phyloP scores from a whole-genome alignment of 23 tunicate species.

The Trididemnum miniatum region DNA sequence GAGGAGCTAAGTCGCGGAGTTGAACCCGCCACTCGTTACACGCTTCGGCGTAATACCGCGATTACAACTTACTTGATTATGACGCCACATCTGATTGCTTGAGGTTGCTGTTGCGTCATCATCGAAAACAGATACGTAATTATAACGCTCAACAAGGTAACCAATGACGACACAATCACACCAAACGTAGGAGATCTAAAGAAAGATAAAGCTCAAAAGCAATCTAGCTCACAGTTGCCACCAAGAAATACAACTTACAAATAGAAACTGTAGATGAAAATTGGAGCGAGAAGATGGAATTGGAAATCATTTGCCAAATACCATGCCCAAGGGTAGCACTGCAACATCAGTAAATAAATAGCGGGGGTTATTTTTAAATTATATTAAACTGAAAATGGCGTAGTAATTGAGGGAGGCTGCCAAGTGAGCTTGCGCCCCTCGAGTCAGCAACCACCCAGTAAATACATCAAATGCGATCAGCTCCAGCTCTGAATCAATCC shows the following conservation, averaged over 20 bases:
- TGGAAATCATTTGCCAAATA: constrained; percentile 96
- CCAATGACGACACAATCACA: neutral
- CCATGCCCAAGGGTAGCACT: constrained; percentile 96
- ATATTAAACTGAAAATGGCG: no score
- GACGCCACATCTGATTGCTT: constrained; percentile 21
- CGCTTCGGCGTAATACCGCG: no score
- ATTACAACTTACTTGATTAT: constrained; percentile 52
- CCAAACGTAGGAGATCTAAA: constrained; percentile 29
- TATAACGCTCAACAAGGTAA: constrained; percentile 25
- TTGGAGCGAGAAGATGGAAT: constrained; percentile 74
- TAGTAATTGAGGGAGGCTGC: no score
- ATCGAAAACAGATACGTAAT: constrained; percentile 65
- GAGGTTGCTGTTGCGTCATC: constrained; percentile 42
- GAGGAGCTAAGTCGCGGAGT: no score
- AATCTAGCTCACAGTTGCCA: neutral
- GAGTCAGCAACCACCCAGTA: no score
- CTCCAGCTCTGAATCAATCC: no score
- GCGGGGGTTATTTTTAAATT: no score
- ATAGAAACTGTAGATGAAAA: constrained; percentile 61
- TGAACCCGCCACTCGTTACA: no score
- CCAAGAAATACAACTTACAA: constrained; percentile 53
- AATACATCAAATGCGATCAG: no score
- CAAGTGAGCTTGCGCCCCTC: no score
- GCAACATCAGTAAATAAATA: neutral
- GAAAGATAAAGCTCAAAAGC: neutral